These are phyloP conservation scores for Rhipidura dahli DNA, from an alignment of 2,113 vertebrate genomes.

Conservation along the genomic window DNA sequence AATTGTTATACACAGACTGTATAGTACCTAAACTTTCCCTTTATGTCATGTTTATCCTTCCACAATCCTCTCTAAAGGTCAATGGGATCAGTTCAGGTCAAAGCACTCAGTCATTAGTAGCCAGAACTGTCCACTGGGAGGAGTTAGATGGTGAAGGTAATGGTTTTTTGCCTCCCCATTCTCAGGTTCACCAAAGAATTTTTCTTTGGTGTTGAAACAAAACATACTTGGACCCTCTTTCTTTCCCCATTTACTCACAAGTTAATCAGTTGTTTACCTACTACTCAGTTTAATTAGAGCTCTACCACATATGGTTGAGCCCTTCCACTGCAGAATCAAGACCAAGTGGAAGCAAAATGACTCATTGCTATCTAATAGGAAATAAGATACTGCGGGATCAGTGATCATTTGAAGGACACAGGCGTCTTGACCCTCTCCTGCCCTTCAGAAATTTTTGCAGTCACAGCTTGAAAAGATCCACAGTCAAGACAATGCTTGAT, in stretches of 20 bases:
- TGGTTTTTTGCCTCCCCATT: not conserved
- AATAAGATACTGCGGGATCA: not conserved
- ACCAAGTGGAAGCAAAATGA: not conserved
- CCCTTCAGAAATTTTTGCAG: not conserved
- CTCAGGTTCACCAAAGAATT: not conserved
- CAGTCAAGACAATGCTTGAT: not conserved
- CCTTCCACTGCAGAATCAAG: not conserved
- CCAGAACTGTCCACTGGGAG: not conserved
- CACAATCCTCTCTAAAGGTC: not conserved
- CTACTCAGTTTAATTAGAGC: not conserved
- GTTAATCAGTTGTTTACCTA: not conserved
- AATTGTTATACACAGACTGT: not conserved
- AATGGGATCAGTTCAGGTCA: not conserved
- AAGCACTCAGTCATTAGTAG: not conserved
- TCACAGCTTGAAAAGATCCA: not conserved
- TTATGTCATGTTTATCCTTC: not conserved
- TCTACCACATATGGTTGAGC: fast-evolving
- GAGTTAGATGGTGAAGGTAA: not conserved
- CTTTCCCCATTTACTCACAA: not conserved
- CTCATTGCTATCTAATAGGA: not conserved
- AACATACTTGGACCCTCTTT: not conserved
- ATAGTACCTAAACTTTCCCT: not conserved
- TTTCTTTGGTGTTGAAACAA: not conserved
- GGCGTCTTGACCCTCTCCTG: not conserved
- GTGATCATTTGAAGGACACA: not conserved